phyloP scores from a whole-genome alignment of 2,113 vertebrate genomes.

The Chionomys nivalis region DNA sequence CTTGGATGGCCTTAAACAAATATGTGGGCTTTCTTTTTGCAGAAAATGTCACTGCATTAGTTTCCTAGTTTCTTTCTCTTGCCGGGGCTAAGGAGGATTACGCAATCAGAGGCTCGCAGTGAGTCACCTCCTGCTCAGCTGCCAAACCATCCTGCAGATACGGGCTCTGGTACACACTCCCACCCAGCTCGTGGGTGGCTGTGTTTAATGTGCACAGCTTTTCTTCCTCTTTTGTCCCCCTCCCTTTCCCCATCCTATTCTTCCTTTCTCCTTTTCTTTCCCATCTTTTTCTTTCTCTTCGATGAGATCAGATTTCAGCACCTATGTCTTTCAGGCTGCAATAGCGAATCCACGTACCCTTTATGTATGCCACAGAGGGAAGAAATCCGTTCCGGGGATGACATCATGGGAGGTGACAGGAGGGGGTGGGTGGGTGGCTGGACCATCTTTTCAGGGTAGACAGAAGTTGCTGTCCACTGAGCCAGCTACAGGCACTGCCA shows the following conservation, averaged over 20 bases:
- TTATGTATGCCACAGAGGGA: not conserved
- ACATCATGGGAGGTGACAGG: not conserved
- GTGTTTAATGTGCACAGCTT: conserved; percentile 53
- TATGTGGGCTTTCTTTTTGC: conserved; percentile 78
- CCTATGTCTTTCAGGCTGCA: not conserved
- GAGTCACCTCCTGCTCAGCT: conserved; percentile 69
- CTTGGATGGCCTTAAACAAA: conserved; percentile 77
- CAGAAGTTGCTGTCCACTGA: not conserved
- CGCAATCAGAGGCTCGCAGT: conserved; percentile 65
- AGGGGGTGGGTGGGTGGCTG: not conserved
- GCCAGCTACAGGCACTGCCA: not conserved
- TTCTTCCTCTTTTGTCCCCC: not conserved
- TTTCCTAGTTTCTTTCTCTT: conserved; percentile 70
- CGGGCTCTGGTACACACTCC: not conserved
- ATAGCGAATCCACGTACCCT: not conserved
- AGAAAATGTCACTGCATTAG: conserved; percentile 78
- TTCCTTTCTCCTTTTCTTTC: not conserved
- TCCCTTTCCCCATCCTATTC: not conserved
- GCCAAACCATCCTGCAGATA: conserved; percentile 61
- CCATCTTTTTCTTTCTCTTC: conserved; percentile 1
- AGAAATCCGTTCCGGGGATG: not conserved
- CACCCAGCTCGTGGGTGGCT: conserved; percentile 63
- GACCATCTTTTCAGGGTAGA: not conserved
- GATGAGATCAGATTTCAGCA: not conserved
- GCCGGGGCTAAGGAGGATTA: conserved; percentile 73